Evolutionary conservation across 1,140 invertebrate species (phyloP), one percentile per base, ranked within the genome.

Genomic region (Tetramorium simillimum): DNA sequence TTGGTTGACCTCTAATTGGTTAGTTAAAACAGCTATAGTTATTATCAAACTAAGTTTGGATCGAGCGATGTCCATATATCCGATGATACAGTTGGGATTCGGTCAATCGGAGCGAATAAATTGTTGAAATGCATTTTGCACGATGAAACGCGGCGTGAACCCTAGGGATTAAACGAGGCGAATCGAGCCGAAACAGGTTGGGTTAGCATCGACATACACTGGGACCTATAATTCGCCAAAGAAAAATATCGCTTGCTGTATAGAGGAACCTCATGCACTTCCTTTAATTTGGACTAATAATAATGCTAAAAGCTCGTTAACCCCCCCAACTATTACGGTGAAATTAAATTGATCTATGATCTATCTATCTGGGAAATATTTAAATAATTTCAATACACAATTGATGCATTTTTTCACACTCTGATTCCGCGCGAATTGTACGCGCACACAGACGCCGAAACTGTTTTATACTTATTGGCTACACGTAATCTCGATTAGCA

Each of bases 401-500:
- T 53, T 18, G 43, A 63, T 24, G 4, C 16, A 9, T 40, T 40
- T 82, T 21, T 49, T 43, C 65, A 21, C 24, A 72, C 40, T n/a
- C 18, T n/a, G 40, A n/a, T 12, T 24, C 43, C 14, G 43, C 24
- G 9, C 9, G 18, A 33, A 58, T 46, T 60, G 21, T 72, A 40
- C 24, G 12, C n/a, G 10, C 12, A n/a, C 43, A 33, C 4, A 69
- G n/a, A 43, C 24, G 58, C 21, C 6, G 40, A 10, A 28, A 70
- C 12, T 56, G 21, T 70, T 70, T 81, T 81, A 70, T 70, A 70
- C 80, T 84, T 75, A 84, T 84, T 46, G 40, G 69, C 24, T 75
- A 75, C 80, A 75, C n/a, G 80, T 62, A 84, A 84, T 84, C 69
- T 73, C 80, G 80, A 84, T 84, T 84, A 84, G 69, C 40, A 75